Evolutionary conservation across 2,797 vertebrate species (phyloP).

Genomic region (Crypturellus tataupa): DNA sequence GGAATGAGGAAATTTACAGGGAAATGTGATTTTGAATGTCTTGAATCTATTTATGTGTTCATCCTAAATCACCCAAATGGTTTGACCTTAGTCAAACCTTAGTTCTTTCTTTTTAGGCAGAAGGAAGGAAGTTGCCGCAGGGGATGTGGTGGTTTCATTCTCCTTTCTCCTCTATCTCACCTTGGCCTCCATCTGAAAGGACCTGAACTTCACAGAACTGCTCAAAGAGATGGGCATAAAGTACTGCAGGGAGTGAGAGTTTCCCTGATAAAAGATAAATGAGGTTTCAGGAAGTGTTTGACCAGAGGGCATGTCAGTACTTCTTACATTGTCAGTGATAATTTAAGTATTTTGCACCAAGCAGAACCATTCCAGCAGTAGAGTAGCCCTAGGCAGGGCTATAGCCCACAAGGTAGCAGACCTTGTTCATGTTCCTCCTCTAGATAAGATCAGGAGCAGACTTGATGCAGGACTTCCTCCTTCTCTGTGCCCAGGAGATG

Average conservation of each 20-base stretch:
- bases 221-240: neutral
- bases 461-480: neutral
- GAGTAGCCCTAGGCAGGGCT: neutral
- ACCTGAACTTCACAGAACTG: neutral
- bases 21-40: slow-evolving; percentile 11
- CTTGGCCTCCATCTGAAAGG: neutral
- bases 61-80: neutral
- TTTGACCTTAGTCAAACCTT: too few species aligned
- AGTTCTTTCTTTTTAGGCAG: neutral
- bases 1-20: neutral
- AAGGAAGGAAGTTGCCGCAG: neutral
- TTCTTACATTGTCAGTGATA: neutral
- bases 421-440: neutral
- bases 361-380: neutral
- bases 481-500: neutral
- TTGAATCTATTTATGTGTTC: neutral
- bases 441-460: neutral
- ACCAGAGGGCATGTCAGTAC: neutral
- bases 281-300: neutral
- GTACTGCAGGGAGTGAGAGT: neutral
- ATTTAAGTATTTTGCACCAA: neutral
- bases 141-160: neutral
- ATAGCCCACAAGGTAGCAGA: neutral
- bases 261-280: neutral
- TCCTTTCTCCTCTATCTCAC: neutral